These are phyloP conservation scores for Malurus alboscapulatus DNA, from an alignment of 2,113 vertebrate genomes.

Conservation along the genomic window DNA sequence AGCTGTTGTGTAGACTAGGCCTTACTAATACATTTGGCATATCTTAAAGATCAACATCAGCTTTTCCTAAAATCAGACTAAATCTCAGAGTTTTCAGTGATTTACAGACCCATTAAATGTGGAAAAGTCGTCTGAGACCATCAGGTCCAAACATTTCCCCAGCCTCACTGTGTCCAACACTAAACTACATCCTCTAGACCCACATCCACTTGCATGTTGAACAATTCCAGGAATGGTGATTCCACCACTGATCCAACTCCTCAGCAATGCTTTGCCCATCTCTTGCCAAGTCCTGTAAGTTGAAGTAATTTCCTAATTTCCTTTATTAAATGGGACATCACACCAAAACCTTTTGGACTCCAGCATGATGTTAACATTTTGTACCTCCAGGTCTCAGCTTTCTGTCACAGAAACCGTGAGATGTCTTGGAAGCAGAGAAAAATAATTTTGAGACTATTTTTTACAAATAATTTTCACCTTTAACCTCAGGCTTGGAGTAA, in stretches of 20 bases:
- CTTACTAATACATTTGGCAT: neutral
- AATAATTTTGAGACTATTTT: neutral
- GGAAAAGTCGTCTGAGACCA: too few species aligned
- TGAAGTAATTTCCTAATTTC: neutral
- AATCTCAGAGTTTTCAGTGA: neutral
- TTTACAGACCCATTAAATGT: neutral
- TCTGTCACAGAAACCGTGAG: neutral
- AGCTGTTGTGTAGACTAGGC: neutral
- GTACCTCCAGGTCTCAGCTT: fast-evolving
- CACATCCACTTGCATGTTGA: neutral
- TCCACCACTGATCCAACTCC: neutral
- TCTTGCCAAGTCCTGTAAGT: neutral
- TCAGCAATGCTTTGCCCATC: neutral
- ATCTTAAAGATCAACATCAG: neutral
- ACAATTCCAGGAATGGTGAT: neutral
- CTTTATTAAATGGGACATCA: neutral
- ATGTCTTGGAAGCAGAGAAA: neutral
- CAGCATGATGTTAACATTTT: fast-evolving
- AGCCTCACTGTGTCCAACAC: neutral
- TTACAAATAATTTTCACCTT: neutral
- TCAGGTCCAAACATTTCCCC: neutral
- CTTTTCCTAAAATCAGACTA: neutral
- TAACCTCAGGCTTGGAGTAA: neutral
- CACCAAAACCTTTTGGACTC: neutral
- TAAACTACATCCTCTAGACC: too few species aligned